A percentile compares a stretch with the other conserved stretches of the same genome.
These are phyloP conservation scores for Peribatodes rhomboidaria DNA, from an alignment of 2,888 invertebrate genomes.

Conservation along the genomic window DNA sequence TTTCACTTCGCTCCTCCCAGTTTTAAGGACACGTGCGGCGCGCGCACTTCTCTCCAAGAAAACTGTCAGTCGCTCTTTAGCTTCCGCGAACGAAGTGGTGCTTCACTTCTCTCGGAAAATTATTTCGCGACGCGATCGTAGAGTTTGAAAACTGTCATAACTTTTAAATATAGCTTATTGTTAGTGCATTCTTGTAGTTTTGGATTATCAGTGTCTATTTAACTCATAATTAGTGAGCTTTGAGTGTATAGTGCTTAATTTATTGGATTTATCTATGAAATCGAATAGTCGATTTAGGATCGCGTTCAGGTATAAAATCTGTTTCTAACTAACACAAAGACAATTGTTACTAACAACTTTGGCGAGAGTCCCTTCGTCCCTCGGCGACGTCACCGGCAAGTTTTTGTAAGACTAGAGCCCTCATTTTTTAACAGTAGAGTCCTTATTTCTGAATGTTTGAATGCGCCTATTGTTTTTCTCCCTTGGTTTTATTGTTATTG, in stretches of 20 bases:
- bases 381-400: slow-evolving; percentile 68
- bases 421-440: slow-evolving; percentile 55
- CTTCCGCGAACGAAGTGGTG: slow-evolving; percentile 52
- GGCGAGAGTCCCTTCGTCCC: slow-evolving; percentile 56
- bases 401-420: slow-evolving; percentile 59
- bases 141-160: slow-evolving; percentile 55
- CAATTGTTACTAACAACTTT: slow-evolving; percentile 46
- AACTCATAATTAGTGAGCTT: slow-evolving; percentile 27
- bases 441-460: slow-evolving; percentile 72
- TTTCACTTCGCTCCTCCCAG: slow-evolving; percentile 68
- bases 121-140: slow-evolving; percentile 58
- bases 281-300: slow-evolving; percentile 52
- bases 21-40: slow-evolving; percentile 81
- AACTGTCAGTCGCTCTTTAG: slow-evolving; percentile 72
- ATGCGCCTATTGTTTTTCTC: slow-evolving; percentile 69
- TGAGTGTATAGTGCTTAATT: slow-evolving; percentile 49
- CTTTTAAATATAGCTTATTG: slow-evolving; percentile 33
- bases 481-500: slow-evolving; percentile 59
- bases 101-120: slow-evolving; percentile 41
- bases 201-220: slow-evolving; percentile 47
- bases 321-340: slow-evolving; percentile 52
- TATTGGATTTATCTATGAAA: slow-evolving; percentile 56
- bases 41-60: slow-evolving; percentile 71
- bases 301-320: slow-evolving; percentile 52
- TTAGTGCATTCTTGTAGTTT: slow-evolving; percentile 34